Evolutionary conservation across 2,113 vertebrate genomes (phyloP).

Genomic region (Sardina pilchardus): DNA sequence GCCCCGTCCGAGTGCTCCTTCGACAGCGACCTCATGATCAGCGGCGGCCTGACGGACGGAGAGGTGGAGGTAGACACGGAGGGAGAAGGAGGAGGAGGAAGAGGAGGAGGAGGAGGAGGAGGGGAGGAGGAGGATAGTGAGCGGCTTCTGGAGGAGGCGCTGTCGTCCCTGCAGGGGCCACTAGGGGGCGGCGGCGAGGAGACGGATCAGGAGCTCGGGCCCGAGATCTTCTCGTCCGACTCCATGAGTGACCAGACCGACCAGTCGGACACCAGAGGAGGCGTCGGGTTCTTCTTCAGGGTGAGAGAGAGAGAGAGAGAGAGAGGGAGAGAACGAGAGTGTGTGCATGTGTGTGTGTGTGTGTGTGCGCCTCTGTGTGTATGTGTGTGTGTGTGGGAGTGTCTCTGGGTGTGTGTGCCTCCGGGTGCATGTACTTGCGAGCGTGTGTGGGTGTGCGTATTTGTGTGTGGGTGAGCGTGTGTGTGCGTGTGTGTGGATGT

Average conservation of each 20-base stretch:
- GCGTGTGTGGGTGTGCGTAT: background rate
- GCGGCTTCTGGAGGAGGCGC: conserved; percentile 70
- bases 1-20: conserved; percentile 75
- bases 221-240: conserved; percentile 70
- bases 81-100: conserved; percentile 40
- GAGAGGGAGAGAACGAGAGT: background rate
- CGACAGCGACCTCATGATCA: conserved; percentile 68
- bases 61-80: conserved; percentile 35
- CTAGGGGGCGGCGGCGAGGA: conserved; percentile 57
- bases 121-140: conserved; percentile 5
- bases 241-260: conserved; percentile 80
- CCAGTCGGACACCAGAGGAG: conserved; percentile 64
- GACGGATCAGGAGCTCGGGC: conserved; percentile 70
- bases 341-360: background rate
- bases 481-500: background rate
- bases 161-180: conserved; percentile 66
- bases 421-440: background rate
- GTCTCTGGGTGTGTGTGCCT: background rate
- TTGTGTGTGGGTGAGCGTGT: background rate
- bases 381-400: too few species aligned
- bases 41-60: conserved; percentile 45
- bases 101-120: conserved; percentile 33
- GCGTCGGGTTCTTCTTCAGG: conserved; percentile 79
- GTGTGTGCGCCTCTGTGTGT: background rate
- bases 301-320: conserved; percentile 44